These are phyloP conservation scores for Odontomyia ornata DNA, from an alignment of 2,888 invertebrate genomes.

Conservation along the genomic window DNA sequence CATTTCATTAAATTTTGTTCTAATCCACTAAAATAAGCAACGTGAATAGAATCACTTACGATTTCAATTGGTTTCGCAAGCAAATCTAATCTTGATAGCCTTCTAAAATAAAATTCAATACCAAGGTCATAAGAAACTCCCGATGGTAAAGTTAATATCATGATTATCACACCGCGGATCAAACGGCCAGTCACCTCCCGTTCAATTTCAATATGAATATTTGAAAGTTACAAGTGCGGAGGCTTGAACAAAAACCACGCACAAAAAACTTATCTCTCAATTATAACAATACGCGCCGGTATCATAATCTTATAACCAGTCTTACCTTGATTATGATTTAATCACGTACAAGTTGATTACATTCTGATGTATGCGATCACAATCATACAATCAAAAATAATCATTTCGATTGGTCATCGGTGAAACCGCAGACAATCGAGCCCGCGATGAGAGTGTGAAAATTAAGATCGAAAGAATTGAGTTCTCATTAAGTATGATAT, in stretches of 20 bases:
- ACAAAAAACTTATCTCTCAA: constrained; percentile 35
- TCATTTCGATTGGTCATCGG: constrained; percentile 22
- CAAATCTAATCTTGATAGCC: too few relatives aligned
- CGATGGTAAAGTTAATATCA: background rate
- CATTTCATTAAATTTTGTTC: too few relatives aligned
- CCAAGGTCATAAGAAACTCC: constrained; percentile 12
- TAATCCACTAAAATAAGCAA: too few relatives aligned
- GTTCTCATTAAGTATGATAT: background rate
- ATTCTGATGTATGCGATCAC: constrained; percentile 35
- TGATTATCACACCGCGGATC: background rate
- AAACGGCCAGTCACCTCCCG: constrained; percentile 14
- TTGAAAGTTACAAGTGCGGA: background rate
- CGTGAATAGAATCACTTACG: too few relatives aligned
- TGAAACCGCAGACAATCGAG: constrained; percentile 15
- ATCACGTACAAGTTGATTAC: constrained; percentile 32
- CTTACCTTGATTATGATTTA: constrained; percentile 32
- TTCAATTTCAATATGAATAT: background rate
- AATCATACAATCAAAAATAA: constrained; percentile 31
- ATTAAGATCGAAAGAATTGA: background rate
- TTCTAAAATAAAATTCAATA: background rate
- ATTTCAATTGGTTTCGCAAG: too few relatives aligned
- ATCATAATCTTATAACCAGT: constrained; percentile 32
- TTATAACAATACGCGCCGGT: constrained; percentile 22
- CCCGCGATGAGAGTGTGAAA: background rate
- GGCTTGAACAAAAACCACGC: background rate